phyloP scores from a whole-genome alignment of 2,888 invertebrate species.

The Antheraea assamensis region DNA sequence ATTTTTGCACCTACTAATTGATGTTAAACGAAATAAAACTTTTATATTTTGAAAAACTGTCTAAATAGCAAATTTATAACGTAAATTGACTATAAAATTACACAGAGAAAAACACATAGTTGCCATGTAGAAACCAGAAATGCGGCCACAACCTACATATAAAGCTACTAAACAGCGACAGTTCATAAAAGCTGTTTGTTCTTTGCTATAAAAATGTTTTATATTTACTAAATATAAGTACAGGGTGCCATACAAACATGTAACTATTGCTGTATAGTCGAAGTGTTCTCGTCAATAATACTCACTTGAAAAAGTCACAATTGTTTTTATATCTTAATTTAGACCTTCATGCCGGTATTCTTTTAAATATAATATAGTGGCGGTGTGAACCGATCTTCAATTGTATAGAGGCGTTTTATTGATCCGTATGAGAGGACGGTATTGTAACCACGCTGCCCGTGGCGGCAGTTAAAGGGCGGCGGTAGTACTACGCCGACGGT shows the following conservation, averaged over 20 bases:
- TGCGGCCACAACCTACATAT: neutral
- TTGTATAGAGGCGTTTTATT: neutral
- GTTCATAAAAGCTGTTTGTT: neutral
- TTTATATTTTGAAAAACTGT: neutral
- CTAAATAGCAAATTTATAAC: neutral
- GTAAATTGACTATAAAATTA: neutral
- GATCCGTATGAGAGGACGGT: constrained; percentile 29
- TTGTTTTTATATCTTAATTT: no score
- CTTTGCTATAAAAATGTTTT: neutral
- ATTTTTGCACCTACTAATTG: neutral
- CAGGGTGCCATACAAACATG: neutral
- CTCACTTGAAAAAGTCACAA: neutral
- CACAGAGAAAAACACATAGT: neutral
- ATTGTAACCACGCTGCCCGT: constrained; percentile 77
- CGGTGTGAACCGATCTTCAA: neutral
- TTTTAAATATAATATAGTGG: neutral
- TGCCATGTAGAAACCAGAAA: neutral
- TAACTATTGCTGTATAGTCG: neutral
- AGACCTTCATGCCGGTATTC: no score
- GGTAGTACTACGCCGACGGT: constrained; percentile 80
- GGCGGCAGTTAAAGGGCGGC: constrained; percentile 86
- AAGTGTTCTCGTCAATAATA: neutral
- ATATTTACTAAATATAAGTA: neutral
- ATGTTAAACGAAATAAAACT: neutral
- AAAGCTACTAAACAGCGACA: neutral